Evolutionary conservation across 2,888 invertebrate species (phyloP), one percentile per base, ranked within the genome.

Genomic region (Cataglyphis cursor): DNA sequence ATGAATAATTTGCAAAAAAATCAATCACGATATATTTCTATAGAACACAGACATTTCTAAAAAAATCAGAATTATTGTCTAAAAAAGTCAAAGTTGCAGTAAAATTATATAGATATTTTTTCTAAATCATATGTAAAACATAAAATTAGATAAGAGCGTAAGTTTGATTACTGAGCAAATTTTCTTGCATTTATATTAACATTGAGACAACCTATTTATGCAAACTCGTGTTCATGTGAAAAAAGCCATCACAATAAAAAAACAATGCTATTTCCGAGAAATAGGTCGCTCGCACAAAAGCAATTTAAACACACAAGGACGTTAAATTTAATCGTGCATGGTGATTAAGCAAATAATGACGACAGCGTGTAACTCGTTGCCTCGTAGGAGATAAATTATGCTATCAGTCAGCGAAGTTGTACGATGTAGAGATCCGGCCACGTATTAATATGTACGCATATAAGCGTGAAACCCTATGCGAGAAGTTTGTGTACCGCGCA

Each of bases 261-360:
- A 48, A 51, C 54, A 38, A 24, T 3, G 70, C 44, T 44, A 28
- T 70, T 80, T 70, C 35, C 18, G 59, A 59, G 70, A 80, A 80
- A 70, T 70, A 70, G 57, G 78, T 78, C 78, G 66, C 76, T n/a
- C 38, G 41, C n/a, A 59, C 59, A 70, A 70, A 70, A 70, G 78
- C 44, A 78, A 78, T 80, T 70, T 80, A 28, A 44, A 70, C 70
- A 70, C 59, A 21, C 51, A 68, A 64, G 59, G 70, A 24, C 35
- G 70, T 80, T 80, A 80, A 70, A 80, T 70, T 68, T 78, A 78
- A 78, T 78, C 70, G 41, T 61, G 44, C 18, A 51, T 51, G 35
- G 70, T 70, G 70, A 80, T 80, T 70, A 44, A 44, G 78, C 70
- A 70, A 70, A 80, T 80, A 80, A 80, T 54, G 59, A 59, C 24